These are phyloP conservation scores for Sympetrum striolatum DNA, from an alignment of 2,888 invertebrate species.

Conservation along the genomic window DNA sequence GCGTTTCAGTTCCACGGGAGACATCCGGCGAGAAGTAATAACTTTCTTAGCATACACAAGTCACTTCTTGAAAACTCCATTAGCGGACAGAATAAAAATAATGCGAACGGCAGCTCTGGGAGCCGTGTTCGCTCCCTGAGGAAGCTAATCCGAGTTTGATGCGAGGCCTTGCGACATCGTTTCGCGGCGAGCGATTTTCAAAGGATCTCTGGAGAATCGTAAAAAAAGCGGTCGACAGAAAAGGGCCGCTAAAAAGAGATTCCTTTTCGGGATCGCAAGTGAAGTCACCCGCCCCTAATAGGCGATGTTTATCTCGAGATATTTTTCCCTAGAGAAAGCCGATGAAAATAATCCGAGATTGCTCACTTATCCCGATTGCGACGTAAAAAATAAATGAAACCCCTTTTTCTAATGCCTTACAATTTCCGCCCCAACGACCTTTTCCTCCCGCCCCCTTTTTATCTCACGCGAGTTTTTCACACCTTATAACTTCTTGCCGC, in stretches of 20 bases:
- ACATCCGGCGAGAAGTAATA: too few relatives aligned
- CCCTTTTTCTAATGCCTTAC: background rate
- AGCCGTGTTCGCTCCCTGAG: too few relatives aligned
- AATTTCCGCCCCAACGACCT: background rate
- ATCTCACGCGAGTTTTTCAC: constrained; percentile 4
- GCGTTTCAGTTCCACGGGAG: too few relatives aligned
- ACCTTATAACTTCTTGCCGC: background rate
- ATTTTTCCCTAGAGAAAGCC: background rate
- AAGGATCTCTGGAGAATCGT: background rate
- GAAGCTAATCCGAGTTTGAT: background rate
- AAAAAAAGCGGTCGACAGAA: background rate
- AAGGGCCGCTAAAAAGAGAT: background rate
- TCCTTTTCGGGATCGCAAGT: background rate
- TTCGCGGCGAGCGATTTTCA: background rate
- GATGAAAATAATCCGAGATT: constrained; percentile 7
- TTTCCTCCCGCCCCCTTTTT: background rate
- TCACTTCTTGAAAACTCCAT: too few relatives aligned
- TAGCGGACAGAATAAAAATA: too few relatives aligned
- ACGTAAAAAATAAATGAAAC: background rate
- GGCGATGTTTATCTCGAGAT: background rate
- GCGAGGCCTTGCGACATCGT: background rate
- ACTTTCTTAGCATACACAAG: too few relatives aligned
- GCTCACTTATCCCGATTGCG: constrained; percentile 23
- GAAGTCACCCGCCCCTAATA: background rate
- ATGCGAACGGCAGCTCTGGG: too few relatives aligned